Conservation (phyloP, 2,113 vertebrate genomes). For the Oncorhynchus tshawytscha region DNA sequence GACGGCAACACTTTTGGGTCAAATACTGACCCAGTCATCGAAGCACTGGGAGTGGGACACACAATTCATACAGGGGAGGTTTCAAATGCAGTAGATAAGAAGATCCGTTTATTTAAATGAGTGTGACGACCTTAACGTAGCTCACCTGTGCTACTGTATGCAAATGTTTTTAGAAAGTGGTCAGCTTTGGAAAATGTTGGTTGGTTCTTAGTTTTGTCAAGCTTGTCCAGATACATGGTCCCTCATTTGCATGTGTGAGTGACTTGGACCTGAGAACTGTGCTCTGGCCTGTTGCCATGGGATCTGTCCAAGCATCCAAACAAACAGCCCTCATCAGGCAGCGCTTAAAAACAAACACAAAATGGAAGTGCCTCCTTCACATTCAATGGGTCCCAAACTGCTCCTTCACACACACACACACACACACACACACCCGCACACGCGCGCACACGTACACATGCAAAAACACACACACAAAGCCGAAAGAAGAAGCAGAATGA, state of each 20-base stretch:
- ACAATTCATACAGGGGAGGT: no score
- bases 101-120: no score
- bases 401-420: neutral
- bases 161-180: neutral
- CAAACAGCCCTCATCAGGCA: conserved; percentile 50
- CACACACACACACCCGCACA: neutral
- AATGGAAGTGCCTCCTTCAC: conserved; percentile 40
- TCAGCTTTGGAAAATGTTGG: neutral
- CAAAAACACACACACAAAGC: conserved; percentile 4
- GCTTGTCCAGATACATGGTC: conserved; percentile 13
- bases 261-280: conserved; percentile 52
- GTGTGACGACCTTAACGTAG: neutral
- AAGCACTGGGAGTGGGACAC: neutral
- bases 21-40: no score
- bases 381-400: conserved; percentile 26
- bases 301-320: conserved; percentile 53
- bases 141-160: no score
- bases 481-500: no score
- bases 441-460: neutral
- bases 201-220: conserved; percentile 10
- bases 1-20: no score
- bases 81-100: no score
- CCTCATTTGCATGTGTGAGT: conserved; percentile 67
- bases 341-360: conserved; percentile 44
- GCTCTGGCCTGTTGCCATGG: conserved; percentile 53